These are phyloP conservation scores for Neolamprologus cancellatus DNA, from an alignment of 2,113 vertebrate genomes.

Conservation along the genomic window DNA sequence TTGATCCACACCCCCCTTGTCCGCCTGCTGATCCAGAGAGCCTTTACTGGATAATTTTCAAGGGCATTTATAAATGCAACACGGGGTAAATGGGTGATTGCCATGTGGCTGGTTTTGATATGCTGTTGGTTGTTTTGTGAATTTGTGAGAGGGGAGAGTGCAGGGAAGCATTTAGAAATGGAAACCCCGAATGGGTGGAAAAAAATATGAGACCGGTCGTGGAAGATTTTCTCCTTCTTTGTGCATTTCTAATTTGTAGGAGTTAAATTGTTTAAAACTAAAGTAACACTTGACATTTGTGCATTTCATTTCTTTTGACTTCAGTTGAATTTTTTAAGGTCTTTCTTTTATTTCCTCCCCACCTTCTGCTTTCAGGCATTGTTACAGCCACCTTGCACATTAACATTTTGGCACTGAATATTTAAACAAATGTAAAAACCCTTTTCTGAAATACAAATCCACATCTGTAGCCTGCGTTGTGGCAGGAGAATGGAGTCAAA, in stretches of 20 bases:
- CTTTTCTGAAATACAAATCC: not conserved
- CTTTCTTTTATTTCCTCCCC: not conserved
- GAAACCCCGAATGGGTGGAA: rapidly evolving
- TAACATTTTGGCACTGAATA: not conserved
- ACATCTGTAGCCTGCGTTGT: not conserved
- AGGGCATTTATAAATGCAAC: conserved; percentile 54
- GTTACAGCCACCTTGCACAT: not conserved
- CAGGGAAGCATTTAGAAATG: not conserved
- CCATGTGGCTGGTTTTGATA: not conserved
- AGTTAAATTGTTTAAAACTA: not conserved
- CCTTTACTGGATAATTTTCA: conserved; percentile 57
- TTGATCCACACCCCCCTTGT: conserved; percentile 51
- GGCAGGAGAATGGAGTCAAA: not conserved
- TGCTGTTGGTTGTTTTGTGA: not conserved
- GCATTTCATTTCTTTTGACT: not conserved
- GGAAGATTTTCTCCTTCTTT: not conserved
- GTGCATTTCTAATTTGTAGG: not conserved
- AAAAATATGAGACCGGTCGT: not conserved
- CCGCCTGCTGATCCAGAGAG: conserved; percentile 22
- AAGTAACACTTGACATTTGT: not conserved
- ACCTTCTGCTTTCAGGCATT: not conserved
- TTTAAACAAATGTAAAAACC: not conserved
- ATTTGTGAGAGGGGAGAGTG: not conserved
- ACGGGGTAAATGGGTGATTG: not conserved
- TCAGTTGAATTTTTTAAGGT: not conserved